Evolutionary conservation across 2,888 invertebrate genomes (phyloP).

Genomic region (Mantis religiosa): DNA sequence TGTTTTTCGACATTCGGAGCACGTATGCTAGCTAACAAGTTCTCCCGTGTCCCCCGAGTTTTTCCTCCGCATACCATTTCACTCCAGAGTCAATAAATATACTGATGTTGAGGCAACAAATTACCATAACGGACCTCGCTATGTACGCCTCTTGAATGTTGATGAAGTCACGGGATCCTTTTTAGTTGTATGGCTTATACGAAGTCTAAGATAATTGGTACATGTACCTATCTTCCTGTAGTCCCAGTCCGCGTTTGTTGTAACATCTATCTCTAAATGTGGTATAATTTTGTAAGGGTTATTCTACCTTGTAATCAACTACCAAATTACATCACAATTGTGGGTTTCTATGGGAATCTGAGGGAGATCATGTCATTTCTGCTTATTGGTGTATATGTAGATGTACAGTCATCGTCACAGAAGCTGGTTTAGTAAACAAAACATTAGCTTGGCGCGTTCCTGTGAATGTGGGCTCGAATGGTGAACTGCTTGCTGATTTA

Average conservation of each 20-base stretch:
- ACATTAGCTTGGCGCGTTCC: no score
- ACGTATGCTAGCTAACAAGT: neutral
- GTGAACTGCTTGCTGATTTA: no score
- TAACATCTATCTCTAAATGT: neutral
- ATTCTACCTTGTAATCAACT: no score
- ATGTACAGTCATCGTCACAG: no score
- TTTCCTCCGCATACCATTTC: neutral
- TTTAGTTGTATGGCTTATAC: neutral
- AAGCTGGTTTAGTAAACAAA: no score
- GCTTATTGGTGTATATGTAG: no score
- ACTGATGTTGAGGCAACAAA: neutral
- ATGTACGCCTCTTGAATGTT: neutral
- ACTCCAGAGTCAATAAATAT: neutral
- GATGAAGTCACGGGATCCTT: neutral
- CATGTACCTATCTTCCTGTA: neutral
- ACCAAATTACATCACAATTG: no score
- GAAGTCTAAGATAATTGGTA: neutral
- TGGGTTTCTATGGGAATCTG: no score
- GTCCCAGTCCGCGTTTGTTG: neutral
- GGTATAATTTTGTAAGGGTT: no score
- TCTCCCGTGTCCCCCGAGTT: neutral
- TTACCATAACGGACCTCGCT: neutral
- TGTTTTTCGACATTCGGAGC: neutral
- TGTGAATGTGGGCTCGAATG: no score
- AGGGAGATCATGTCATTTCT: no score